These are phyloP conservation scores for Trichogramma evanescens DNA, from an alignment of 2,888 invertebrate species.

Conservation along the genomic window DNA sequence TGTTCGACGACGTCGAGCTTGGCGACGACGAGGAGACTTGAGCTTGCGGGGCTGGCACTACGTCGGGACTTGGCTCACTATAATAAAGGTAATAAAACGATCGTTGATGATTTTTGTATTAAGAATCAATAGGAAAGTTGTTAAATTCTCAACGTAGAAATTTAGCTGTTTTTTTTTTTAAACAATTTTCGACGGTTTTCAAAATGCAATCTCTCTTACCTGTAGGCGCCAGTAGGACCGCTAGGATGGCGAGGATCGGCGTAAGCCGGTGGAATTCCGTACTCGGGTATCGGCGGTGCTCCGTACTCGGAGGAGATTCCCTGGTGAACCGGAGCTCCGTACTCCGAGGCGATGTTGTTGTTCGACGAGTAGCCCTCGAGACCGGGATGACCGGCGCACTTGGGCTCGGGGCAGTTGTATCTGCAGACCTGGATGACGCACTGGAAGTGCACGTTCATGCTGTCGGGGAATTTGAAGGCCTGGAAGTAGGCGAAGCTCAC, in stretches of 20 bases:
- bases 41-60: constrained; percentile 75
- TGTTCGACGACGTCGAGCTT: constrained; percentile 54
- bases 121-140: too few species aligned
- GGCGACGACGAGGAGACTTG: constrained; percentile 64
- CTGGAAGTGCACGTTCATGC: constrained; percentile 96
- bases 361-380: constrained; percentile 46
- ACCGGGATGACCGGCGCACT: constrained; percentile 60
- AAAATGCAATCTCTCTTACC: constrained; percentile 27
- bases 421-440: constrained; percentile 92
- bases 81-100: background rate
- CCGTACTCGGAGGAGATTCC: constrained; percentile 63
- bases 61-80: constrained; percentile 74
- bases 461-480: constrained; percentile 94
- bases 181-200: background rate
- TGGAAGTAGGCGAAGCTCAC: constrained; percentile 95
- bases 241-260: constrained; percentile 84
- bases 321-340: constrained; percentile 56
- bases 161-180: background rate
- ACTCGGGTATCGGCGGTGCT: constrained; percentile 61
- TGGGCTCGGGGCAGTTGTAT: constrained; percentile 88
- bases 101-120: too few species aligned
- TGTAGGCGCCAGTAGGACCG: constrained; percentile 71
- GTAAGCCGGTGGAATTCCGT: constrained; percentile 72
- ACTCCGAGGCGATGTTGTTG: constrained; percentile 54
- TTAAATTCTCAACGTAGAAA: too few species aligned